Percentiles rank a stretch among this genome's conserved stretches.
phyloP scores from a whole-genome alignment of 2,113 vertebrate genomes.

The Saccopteryx leptura region DNA sequence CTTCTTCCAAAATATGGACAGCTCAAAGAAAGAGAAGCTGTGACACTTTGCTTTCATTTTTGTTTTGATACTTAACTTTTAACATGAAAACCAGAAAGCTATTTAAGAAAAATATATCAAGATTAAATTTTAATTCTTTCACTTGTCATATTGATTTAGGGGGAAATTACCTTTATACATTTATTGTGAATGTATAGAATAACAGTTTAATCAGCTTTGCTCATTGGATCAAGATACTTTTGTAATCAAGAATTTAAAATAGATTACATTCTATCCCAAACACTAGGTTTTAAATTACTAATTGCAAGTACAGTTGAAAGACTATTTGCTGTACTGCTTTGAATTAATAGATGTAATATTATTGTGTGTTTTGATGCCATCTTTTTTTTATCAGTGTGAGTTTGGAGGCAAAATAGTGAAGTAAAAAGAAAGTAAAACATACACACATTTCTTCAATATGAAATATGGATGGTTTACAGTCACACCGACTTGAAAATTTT shows the following conservation, averaged over 20 bases:
- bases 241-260: constrained; percentile 70
- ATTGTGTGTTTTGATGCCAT: not conserved
- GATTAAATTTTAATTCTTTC: constrained; percentile 68
- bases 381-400: constrained; percentile 39
- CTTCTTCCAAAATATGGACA: not conserved
- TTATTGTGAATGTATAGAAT: constrained; percentile 23
- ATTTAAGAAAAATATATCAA: constrained; percentile 43
- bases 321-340: constrained; percentile 31
- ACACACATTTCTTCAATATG: not conserved
- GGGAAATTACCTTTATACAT: not conserved
- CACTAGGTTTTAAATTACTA: constrained; percentile 53
- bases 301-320: constrained; percentile 40
- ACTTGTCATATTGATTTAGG: constrained; percentile 43
- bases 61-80: constrained; percentile 44
- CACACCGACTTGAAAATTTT: constrained; percentile 12
- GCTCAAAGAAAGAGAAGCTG: constrained; percentile 1
- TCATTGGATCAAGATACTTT: constrained; percentile 56
- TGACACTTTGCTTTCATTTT: constrained; percentile 76
- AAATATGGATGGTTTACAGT: constrained; percentile 46
- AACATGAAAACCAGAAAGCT: constrained; percentile 31
- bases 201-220: constrained; percentile 43
- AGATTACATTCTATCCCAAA: not conserved
- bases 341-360: constrained; percentile 35
- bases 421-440: constrained; percentile 64
- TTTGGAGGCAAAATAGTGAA: constrained; percentile 59